A percentile compares a stretch with the other conserved stretches of the same genome.
Conservation (phyloP, 2,113 vertebrate genomes). For the Marmota monax region DNA sequence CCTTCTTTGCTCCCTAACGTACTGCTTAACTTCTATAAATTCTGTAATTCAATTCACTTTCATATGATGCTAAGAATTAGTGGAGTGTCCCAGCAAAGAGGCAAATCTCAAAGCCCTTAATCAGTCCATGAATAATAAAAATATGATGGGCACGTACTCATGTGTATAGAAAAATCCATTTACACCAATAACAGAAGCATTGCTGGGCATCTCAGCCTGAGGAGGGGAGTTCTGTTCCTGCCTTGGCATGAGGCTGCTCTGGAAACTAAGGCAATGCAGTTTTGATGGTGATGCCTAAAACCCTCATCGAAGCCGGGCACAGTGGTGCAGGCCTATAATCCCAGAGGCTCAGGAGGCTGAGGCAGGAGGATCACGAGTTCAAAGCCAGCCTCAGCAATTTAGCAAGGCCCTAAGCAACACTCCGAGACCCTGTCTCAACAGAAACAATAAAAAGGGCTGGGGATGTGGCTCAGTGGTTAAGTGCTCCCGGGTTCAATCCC, state of each 20-base stretch:
- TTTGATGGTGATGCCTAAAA: neutral
- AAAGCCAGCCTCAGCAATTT: too few species aligned
- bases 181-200: neutral
- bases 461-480: too few species aligned
- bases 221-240: neutral
- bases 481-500: too few species aligned
- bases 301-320: too few species aligned
- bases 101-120: neutral
- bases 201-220: neutral
- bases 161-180: neutral
- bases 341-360: too few species aligned
- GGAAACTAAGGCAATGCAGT: neutral
- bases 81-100: neutral
- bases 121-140: constrained; percentile 2
- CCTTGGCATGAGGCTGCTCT: neutral
- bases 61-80: constrained; percentile 16
- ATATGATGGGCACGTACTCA: too few species aligned
- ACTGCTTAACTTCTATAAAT: neutral
- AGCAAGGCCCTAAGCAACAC: too few species aligned
- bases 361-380: too few species aligned
- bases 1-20: neutral
- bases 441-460: too few species aligned
- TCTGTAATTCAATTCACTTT: constrained; percentile 12
- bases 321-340: too few species aligned
- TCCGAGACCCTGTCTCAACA: too few species aligned